Evolutionary conservation across 1,140 invertebrate genomes (phyloP).

Genomic region (Phthorimaea operculella): DNA sequence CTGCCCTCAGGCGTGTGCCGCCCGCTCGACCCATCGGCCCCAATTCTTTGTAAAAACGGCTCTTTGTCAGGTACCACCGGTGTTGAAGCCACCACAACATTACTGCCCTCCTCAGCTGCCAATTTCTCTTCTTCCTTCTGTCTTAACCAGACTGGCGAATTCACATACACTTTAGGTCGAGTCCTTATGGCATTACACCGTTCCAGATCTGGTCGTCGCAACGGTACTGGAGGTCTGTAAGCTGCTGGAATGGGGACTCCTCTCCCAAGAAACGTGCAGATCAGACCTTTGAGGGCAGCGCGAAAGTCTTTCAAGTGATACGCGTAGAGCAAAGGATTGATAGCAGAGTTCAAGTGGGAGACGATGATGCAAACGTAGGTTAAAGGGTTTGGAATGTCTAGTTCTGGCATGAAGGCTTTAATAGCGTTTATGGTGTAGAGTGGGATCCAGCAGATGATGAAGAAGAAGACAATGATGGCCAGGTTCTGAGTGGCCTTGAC

Average conservation of each 20-base stretch:
- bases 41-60: conserved; percentile 41
- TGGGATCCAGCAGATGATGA: conserved; percentile 93
- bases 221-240: conserved; percentile 48
- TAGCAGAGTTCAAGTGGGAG: conserved; percentile 88
- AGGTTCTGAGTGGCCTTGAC: conserved; percentile 92
- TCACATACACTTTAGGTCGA: conserved; percentile 56
- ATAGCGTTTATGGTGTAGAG: conserved; percentile 92
- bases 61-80: conserved; percentile 37
- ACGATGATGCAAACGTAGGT: conserved; percentile 87
- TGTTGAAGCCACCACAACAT: conserved; percentile 14
- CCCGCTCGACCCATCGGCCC: conserved; percentile 40
- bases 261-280: conserved; percentile 69
- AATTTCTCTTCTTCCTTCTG: conserved; percentile 52
- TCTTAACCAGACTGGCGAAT: conserved; percentile 61
- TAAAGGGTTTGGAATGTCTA: conserved; percentile 74
- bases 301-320: conserved; percentile 90
- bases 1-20: conserved; percentile 46
- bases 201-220: conserved; percentile 51
- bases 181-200: conserved; percentile 55
- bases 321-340: conserved; percentile 89
- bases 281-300: conserved; percentile 75
- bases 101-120: conserved; percentile 28
- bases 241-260: conserved; percentile 51
- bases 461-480: conserved; percentile 90
- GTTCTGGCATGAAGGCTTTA: conserved; percentile 79